Conservation (phyloP, 2,113 vertebrate genomes). For the Dipodomys stephensi region DNA sequence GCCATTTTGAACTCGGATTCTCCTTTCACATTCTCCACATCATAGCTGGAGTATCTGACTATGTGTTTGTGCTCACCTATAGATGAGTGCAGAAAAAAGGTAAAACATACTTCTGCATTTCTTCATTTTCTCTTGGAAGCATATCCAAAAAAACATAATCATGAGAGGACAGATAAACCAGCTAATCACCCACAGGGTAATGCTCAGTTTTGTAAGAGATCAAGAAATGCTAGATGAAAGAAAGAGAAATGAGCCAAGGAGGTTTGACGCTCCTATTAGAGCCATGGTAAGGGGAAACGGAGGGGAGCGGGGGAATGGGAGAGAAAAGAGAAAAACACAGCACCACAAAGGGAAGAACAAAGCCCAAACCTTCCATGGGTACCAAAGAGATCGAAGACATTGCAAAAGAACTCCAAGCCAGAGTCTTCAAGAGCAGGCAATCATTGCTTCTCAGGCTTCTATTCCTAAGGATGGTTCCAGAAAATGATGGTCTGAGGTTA, state of each 20-base stretch:
- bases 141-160: neutral
- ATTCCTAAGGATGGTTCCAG: neutral
- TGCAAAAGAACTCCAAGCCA: neutral
- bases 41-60: too few species aligned
- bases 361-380: rapidly evolving
- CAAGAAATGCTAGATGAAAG: neutral
- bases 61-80: neutral
- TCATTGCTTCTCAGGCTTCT: neutral
- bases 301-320: too few species aligned
- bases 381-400: neutral
- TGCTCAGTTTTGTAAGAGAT: neutral
- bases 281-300: too few species aligned
- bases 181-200: neutral
- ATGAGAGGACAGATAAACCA: neutral
- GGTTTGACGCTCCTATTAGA: neutral
- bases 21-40: neutral
- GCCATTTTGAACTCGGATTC: neutral
- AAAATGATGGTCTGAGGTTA: rapidly evolving
- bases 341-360: neutral
- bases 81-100: neutral
- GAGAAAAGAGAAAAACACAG: neutral
- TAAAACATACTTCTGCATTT: neutral
- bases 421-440: neutral
- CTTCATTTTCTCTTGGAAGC: neutral
- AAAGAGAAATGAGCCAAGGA: neutral